phyloP scores from a whole-genome alignment of 2,113 vertebrate genomes.

The Cynopterus brachyotis region DNA sequence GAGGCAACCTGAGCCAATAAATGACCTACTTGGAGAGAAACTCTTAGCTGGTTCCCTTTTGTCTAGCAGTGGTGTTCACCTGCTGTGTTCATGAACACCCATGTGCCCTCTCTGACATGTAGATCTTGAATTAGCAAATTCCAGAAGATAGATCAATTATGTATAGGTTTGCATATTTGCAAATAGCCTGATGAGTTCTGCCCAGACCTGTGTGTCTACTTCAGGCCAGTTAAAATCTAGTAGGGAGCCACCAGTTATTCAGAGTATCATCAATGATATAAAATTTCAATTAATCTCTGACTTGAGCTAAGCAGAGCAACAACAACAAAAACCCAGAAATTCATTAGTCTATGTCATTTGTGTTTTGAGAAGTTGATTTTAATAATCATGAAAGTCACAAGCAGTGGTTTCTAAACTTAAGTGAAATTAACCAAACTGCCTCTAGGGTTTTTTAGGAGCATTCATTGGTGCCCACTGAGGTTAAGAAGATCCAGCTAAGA shows the following conservation, averaged over 20 bases:
- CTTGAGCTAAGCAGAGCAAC: not conserved
- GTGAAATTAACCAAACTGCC: not conserved
- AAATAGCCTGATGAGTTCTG: not conserved
- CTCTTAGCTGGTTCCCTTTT: constrained; percentile 6
- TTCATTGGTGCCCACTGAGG: not conserved
- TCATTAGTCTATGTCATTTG: not conserved
- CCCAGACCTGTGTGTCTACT: not conserved
- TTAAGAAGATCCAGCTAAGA: not conserved
- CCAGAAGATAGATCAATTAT: not conserved
- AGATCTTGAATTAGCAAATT: not conserved
- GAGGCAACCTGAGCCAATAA: not conserved
- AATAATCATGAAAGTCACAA: not conserved
- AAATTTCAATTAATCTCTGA: not conserved
- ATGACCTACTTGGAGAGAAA: not conserved
- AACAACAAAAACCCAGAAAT: no score
- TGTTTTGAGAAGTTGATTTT: not conserved
- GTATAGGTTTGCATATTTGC: not conserved
- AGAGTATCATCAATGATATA: not conserved
- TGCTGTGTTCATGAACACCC: not conserved
- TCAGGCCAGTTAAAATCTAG: not conserved
- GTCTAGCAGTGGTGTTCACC: not conserved
- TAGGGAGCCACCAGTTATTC: not conserved
- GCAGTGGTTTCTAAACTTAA: not conserved
- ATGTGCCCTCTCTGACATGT: not conserved
- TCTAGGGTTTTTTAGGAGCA: not conserved